Conservation (phyloP, 2,113 vertebrate genomes). For the Platysteira castanea region DNA sequence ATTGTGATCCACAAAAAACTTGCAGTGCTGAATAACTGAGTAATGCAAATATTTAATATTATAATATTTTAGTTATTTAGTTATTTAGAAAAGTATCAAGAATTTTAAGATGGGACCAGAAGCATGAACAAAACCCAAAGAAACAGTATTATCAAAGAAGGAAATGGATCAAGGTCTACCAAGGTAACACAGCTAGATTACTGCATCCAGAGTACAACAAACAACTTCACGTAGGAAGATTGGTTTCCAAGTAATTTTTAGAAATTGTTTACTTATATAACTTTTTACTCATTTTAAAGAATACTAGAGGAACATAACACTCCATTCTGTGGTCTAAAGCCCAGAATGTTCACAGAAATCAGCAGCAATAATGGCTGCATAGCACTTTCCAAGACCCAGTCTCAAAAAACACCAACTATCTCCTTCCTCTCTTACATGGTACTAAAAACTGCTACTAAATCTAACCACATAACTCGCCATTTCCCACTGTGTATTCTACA, state of each 20-base stretch:
- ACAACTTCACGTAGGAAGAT: background rate
- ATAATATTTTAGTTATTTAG: background rate
- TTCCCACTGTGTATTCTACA: background rate
- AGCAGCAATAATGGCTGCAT: background rate
- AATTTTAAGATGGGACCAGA: background rate
- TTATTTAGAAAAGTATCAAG: background rate
- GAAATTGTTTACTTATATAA: background rate
- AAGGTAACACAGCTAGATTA: background rate
- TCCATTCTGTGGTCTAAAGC: background rate
- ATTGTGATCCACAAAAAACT: background rate
- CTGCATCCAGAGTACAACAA: background rate
- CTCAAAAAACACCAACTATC: background rate
- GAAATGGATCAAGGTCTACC: background rate
- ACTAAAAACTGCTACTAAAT: background rate
- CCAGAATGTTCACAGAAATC: background rate
- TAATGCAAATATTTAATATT: background rate
- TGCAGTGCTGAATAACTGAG: background rate
- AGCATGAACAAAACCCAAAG: background rate
- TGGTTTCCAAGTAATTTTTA: background rate
- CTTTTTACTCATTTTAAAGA: background rate
- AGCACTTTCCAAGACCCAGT: background rate
- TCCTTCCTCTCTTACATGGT: background rate
- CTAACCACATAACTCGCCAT: background rate
- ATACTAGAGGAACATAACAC: background rate
- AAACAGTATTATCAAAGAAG: background rate